Evolutionary conservation across 2,888 invertebrate genomes (phyloP), one percentile per base, ranked within the genome.

Genomic region (Tipula lateralis): DNA sequence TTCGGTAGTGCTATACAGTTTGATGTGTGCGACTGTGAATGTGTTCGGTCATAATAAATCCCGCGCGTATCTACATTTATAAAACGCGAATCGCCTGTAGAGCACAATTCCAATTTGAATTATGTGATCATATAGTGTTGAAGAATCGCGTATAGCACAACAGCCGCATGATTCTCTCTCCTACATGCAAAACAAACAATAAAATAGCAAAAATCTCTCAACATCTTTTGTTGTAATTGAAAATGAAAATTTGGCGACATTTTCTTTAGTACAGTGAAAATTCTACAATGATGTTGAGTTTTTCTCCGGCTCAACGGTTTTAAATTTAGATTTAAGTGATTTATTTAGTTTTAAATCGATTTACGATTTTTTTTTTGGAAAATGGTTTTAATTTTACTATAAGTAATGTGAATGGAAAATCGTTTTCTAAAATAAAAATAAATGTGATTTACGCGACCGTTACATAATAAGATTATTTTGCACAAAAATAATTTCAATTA

Each of bases 151-250:
- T 66, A 19, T 24, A 66, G 9, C 12, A 66, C 66, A 66, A 66
- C 24, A 66, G 66, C 66, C 66, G 66, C 9, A 66, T 66, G 24
- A 66, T 66, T 24, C 66, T 66, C 66, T 66, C 66, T 66, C 24
- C 19, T 19, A 16, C 16, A 16, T 5, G 19, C 16, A 16, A 9
- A 66, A 66, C 24, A 66, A 66, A 66, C 24, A 24, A 24, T 24
- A 66, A 66, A 66, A 66, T 66, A 24, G 24, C 66, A 66, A 66
- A 66, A 66, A 66, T 66, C 66, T 66, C 66, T 66, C 66, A 66
- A 66, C 66, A 24, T 66, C 66, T 66, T 66, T 66, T 66, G 66
- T 66, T 66, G 66, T 66, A 66, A 66, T 32, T 19, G 24, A 66
- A 66, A 66, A 24, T 12, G 9, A 66, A 66, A 66, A 24, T 19